Conservation (phyloP, 1,140 invertebrate genomes). For the Caenorhabditis inopinata region DNA sequence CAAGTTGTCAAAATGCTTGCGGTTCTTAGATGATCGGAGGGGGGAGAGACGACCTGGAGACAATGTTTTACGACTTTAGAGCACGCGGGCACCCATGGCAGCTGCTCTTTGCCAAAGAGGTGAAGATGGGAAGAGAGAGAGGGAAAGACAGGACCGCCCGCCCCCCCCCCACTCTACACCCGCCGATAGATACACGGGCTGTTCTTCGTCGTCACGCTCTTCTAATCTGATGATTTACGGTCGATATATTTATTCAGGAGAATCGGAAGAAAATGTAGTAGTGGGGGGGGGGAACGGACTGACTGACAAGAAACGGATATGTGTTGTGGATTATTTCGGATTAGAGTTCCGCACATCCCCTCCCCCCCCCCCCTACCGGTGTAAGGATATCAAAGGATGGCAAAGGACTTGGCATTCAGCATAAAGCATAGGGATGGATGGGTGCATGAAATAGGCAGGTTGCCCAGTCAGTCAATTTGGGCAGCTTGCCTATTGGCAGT, state of each 20-base stretch:
- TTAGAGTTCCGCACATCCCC: too few relatives aligned
- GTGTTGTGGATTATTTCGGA: neutral
- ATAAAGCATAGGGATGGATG: too few relatives aligned
- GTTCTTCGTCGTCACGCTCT: neutral
- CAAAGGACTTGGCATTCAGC: too few relatives aligned
- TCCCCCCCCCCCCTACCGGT: too few relatives aligned
- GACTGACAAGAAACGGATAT: neutral
- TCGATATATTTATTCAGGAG: neutral
- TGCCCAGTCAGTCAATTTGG: too few relatives aligned
- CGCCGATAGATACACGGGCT: neutral
- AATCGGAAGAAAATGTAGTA: neutral
- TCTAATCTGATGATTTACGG: constrained; percentile 32
- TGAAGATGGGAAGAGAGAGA: neutral
- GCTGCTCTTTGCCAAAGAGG: neutral
- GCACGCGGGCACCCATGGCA: neutral
- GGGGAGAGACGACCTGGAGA: neutral
- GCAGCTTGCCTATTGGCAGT: too few relatives aligned
- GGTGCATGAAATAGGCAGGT: too few relatives aligned
- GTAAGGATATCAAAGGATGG: too few relatives aligned
- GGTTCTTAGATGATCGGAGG: neutral
- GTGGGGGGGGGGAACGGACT: neutral
- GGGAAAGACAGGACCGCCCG: too few relatives aligned
- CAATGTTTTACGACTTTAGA: neutral
- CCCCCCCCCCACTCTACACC: too few relatives aligned
- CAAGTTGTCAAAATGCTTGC: constrained; percentile 15